These are phyloP conservation scores for Sphaeramia orbicularis DNA, from an alignment of 2,797 vertebrate species.

Conservation along the genomic window DNA sequence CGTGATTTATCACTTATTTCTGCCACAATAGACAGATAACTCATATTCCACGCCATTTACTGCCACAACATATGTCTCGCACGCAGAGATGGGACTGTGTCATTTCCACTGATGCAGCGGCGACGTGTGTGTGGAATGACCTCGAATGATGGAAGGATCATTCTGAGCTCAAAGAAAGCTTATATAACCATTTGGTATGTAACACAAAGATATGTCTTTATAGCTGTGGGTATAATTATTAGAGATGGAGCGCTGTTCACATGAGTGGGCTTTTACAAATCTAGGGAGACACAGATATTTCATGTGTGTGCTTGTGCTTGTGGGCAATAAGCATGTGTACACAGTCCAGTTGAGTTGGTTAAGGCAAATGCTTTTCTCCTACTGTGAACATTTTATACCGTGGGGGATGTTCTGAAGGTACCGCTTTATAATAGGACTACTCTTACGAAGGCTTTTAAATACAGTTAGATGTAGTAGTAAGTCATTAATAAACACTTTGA, in stretches of 20 bases:
- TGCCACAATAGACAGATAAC: conserved; percentile 61
- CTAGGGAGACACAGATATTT: conserved; percentile 21
- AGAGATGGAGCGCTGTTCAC: conserved; percentile 12
- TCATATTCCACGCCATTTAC: conserved; percentile 53
- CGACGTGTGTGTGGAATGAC: conserved; percentile 19
- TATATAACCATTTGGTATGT: conserved; percentile 18
- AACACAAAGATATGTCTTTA: conserved; percentile 3
- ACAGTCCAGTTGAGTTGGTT: conserved; percentile 21
- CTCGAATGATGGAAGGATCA: conserved; percentile 27
- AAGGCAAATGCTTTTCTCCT: conserved; percentile 22
- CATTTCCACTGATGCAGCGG: conserved; percentile 24
- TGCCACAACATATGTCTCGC: conserved; percentile 35
- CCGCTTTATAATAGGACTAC: too few species aligned
- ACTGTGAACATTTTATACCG: conserved; percentile 1
- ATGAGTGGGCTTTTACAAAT: conserved; percentile 10
- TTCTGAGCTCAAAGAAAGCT: conserved; percentile 26
- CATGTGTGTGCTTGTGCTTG: conserved; percentile 9
- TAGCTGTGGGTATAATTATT: conserved; percentile 1
- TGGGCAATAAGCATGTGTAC: conserved; percentile 21
- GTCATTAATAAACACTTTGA: too few species aligned
- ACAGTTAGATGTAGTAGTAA: too few species aligned
- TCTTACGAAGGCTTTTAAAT: too few species aligned
- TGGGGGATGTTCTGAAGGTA: conserved; percentile 1
- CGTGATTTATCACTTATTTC: conserved; percentile 75
- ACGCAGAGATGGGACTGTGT: conserved; percentile 15